These are phyloP conservation scores for Gadus chalcogrammus DNA, from an alignment of 2,113 vertebrate species.

Conservation along the genomic window DNA sequence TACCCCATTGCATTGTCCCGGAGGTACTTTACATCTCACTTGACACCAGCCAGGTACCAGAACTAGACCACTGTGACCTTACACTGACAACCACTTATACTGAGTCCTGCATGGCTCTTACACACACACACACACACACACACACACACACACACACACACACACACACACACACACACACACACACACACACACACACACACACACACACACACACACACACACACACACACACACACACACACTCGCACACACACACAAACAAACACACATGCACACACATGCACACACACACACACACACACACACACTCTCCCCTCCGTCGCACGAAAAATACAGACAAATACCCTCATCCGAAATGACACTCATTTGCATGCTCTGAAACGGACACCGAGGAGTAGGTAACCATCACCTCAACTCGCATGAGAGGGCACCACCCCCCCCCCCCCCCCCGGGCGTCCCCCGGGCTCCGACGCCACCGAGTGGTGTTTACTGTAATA, in stretches of 20 bases:
- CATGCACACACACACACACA: neutral
- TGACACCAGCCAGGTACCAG: slow-evolving; percentile 38
- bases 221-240: slow-evolving; percentile 8
- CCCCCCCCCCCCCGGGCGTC: slow-evolving; percentile 45
- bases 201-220: neutral
- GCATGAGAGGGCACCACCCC: no score
- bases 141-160: slow-evolving; percentile 7
- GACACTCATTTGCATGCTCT: no score
- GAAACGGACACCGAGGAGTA: no score
- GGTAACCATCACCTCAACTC: no score
- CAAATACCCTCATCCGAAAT: neutral
- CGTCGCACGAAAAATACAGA: neutral
- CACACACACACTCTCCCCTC: neutral
- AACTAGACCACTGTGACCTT: slow-evolving; percentile 45
- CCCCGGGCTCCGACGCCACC: slow-evolving; percentile 44
- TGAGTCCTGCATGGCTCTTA: slow-evolving; percentile 28
- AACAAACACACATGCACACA: neutral
- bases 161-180: neutral
- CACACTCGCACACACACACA: slow-evolving; percentile 3
- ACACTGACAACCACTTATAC: slow-evolving; percentile 26
- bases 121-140: slow-evolving; percentile 1
- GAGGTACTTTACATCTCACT: slow-evolving; percentile 32
- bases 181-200: neutral
- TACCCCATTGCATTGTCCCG: slow-evolving; percentile 26
- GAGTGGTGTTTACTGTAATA: slow-evolving; percentile 75